Evolutionary conservation across 2,888 invertebrate species (phyloP).

Genomic region (Myopa tessellatipennis): DNA sequence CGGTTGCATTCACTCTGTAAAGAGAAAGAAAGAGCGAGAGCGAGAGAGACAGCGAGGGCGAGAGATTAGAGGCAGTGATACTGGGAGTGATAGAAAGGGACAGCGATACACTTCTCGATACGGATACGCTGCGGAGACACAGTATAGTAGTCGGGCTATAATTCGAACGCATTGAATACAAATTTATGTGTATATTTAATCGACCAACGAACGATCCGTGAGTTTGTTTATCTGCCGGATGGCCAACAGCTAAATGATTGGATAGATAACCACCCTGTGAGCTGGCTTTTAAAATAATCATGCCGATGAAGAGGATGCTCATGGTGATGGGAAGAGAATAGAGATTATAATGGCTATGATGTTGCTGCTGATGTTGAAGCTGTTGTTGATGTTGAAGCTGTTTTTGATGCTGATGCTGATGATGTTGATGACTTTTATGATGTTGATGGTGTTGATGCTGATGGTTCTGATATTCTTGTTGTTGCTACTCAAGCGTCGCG

Average conservation of each 20-base stretch:
- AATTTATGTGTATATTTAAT: slow-evolving; percentile 20
- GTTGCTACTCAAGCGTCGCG: slow-evolving; percentile 2
- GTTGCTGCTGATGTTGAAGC: background rate
- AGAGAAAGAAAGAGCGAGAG: background rate
- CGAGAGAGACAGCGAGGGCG: background rate
- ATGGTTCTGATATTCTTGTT: background rate
- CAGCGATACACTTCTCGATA: background rate
- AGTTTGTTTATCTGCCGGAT: slow-evolving; percentile 30
- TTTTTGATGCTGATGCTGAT: background rate
- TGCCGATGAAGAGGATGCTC: background rate
- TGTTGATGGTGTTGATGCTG: background rate
- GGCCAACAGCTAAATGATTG: slow-evolving; percentile 7
- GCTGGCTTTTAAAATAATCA: no score
- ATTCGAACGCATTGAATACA: slow-evolving; percentile 8
- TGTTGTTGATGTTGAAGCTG: background rate
- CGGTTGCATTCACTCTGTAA: background rate
- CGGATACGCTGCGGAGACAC: background rate
- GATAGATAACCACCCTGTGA: slow-evolving; percentile 7
- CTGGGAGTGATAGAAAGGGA: background rate
- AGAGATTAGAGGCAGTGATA: no score
- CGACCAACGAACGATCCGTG: slow-evolving; percentile 21
- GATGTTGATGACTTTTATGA: background rate
- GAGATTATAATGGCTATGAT: background rate
- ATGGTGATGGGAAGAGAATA: background rate
- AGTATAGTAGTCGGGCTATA: no score